phyloP scores from a whole-genome alignment of 2,797 vertebrate species.

The Nothura maculosa region DNA sequence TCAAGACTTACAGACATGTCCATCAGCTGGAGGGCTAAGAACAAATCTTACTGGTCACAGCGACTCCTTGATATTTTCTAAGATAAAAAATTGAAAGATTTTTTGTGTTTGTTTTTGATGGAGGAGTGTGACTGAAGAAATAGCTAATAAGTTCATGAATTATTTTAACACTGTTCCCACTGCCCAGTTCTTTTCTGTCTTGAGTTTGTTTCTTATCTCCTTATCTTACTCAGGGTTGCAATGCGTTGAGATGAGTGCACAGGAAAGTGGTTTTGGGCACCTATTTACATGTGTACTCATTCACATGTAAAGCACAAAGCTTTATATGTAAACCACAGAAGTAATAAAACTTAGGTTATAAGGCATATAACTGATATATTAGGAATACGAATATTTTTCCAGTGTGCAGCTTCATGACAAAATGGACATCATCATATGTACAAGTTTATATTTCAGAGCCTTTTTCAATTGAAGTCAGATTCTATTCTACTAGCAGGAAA shows the following conservation, averaged over 20 bases:
- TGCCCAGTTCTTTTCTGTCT: not conserved
- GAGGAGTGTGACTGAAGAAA: not conserved
- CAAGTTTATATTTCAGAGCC: not conserved
- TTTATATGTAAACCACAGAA: not conserved
- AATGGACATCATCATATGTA: not conserved
- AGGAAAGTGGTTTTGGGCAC: not conserved
- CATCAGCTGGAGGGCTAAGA: not conserved
- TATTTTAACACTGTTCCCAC: not conserved
- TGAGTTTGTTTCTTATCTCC: not conserved
- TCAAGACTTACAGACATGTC: not conserved
- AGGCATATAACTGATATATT: not conserved
- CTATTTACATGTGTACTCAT: not conserved
- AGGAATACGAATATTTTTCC: slow-evolving; percentile 12
- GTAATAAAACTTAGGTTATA: not conserved
- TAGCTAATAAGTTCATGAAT: not conserved
- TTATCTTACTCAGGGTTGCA: not conserved
- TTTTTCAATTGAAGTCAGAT: not conserved
- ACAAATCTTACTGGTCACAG: not conserved
- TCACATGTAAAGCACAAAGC: too few relatives aligned
- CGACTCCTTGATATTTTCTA: not conserved
- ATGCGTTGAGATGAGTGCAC: not conserved
- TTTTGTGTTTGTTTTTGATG: not conserved
- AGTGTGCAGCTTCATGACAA: not conserved
- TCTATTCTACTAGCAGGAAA: not conserved
- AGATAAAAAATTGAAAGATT: not conserved